Conservation (phyloP, 2,888 invertebrate species). For the Ptychoptera contaminata region DNA sequence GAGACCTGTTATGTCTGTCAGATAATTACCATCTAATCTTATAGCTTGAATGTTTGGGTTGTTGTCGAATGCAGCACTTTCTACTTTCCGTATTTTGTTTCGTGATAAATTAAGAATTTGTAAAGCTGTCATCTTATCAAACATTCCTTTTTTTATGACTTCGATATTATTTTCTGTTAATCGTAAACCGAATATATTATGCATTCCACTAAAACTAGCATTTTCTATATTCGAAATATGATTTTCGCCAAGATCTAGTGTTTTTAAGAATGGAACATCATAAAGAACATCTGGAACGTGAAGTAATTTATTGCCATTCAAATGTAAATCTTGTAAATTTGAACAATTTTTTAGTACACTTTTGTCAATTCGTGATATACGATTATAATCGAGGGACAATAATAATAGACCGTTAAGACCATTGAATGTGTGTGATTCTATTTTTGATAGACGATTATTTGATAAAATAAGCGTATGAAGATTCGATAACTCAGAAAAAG, state of each 20-base stretch:
- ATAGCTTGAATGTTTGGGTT: constrained; percentile 73
- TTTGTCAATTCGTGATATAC: constrained; percentile 62
- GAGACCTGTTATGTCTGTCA: constrained; percentile 66
- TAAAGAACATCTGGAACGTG: constrained; percentile 65
- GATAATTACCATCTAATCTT: constrained; percentile 68
- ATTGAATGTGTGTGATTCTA: constrained; percentile 71
- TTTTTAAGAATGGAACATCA: constrained; percentile 70
- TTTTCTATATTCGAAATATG: constrained; percentile 65
- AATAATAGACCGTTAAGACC: constrained; percentile 72
- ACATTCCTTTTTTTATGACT: constrained; percentile 62
- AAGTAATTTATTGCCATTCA: constrained; percentile 72
- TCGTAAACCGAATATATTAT: constrained; percentile 71
- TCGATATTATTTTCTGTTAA: constrained; percentile 77
- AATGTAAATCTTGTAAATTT: constrained; percentile 73
- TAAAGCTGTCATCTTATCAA: constrained; percentile 60
- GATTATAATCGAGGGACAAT: constrained; percentile 73
- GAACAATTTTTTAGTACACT: constrained; percentile 81
- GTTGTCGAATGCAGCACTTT: constrained; percentile 63
- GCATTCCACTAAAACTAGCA: constrained; percentile 67
- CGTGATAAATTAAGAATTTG: constrained; percentile 79
- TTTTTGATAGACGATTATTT: constrained; percentile 66
- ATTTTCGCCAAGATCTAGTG: constrained; percentile 85
- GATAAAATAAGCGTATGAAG: constrained; percentile 76
- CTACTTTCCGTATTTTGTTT: constrained; percentile 63
- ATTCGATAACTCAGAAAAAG: constrained; percentile 78